Evolutionary conservation across 2,797 vertebrate species (phyloP), one percentile per base, ranked within the genome.

Genomic region (Falco columbarius): DNA sequence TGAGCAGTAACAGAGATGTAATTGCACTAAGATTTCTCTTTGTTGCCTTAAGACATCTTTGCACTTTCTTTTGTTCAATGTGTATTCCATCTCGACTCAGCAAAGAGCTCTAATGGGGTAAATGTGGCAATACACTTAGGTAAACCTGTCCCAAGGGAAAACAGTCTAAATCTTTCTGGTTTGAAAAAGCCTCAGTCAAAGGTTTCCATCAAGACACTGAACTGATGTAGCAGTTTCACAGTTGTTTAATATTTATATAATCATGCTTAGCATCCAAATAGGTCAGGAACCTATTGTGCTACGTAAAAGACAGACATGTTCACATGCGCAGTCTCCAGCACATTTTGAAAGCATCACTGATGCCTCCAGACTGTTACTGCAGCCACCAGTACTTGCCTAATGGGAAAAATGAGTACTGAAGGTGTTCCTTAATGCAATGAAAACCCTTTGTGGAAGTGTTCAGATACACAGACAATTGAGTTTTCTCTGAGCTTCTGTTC

Each of bases 211-310:
- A 89, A 93, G 93, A 63, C 74, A 67, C 3, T 62, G 70, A 92
- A 86, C 29, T 77, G 86, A 88, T 88, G 42, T 42, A 83, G 79
- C 91, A 90, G 75, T 95, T 93, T 87, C 92, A 76, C 66, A 0
- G 2, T 75, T 91, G 89, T 67, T 96, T 93, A 91, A 56, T 74
- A 92, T 96, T 91, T 89, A 95, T 93, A 40, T 93, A 77, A 89
- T 93, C 89, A 42, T 71, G 56, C 62, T 29, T 51, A 26, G 32
- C 56, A 92, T 91, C 34, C 84, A 93, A 76, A 95, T 76, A 93
- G 86, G 81, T 91, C 89, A 91, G 71, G 47, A 74, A 63, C 75
- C 54, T 59, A 27, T 71, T 88, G 91, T 81, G 51, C 56, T 83
- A 18, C 4, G 4, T 11, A 32, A 86, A 74, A 30, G 36, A 56